Base-by-base conservation (phyloP, 2,888 invertebrate genomes). In the Cosmopolites sordidus region DNA sequence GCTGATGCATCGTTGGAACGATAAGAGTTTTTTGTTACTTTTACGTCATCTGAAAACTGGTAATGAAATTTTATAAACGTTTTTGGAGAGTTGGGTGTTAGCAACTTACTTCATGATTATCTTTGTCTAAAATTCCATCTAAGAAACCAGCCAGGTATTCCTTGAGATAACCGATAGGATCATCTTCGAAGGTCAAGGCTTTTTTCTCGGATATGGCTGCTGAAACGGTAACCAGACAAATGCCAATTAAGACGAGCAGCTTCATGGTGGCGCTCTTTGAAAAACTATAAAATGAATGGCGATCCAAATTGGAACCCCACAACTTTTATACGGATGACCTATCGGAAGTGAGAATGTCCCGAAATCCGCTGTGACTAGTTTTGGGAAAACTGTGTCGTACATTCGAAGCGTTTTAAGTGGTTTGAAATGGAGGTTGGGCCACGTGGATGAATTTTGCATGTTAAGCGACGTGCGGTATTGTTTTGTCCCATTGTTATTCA, bases 141-240 rank as follows among this genome's bases (percentile, higher is more conserved):
- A 64, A 49, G 46, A 64, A 64, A 5, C 58, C 83, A 78, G 89
- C 83, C 60, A 88, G 85, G 71, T 87, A 87, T 77, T 83, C 86
- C 74, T 89, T 89, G 74, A 89, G 83, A 75, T 89, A 90, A 59
- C 88, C 84, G 50, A 88, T 79, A n/a, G 87, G 84, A 71, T 89
- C 89, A 63, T 83, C 84, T 62, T 86, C 86, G 40, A 82, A 78
- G 71, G 89, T 90, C 67, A 86, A 83, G 47, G 79, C 79, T 66
- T 84, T 81, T 40, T 89, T 83, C 79, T 82, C 83, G 22, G 82
- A 81, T 56, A 77, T 75, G 53, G 78, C 79, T 62, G 82, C 70
- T 14, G 16, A 14, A 8, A 66, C 60, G 54, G 77, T 41, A 16
- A 56, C 30, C 22, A 52, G 48, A 47, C 54, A 51, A 52, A 58